These are phyloP conservation scores for Drosophila suboccidentalis DNA, from an alignment of 2,888 invertebrate species.

Conservation along the genomic window DNA sequence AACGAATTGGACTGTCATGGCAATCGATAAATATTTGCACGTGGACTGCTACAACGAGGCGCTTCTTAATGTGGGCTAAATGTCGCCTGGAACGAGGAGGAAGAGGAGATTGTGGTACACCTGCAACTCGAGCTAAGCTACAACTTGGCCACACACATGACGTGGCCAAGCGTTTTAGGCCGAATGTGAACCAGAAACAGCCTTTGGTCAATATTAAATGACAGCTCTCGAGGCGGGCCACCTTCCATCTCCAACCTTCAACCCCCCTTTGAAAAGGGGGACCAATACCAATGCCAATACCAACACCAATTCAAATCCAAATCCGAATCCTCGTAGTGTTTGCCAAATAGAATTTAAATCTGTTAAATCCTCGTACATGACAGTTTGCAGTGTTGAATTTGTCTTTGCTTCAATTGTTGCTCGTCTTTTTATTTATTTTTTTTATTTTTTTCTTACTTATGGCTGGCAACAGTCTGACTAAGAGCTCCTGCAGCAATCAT, in stretches of 20 bases:
- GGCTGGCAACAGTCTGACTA: constrained; percentile 27
- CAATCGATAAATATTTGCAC: constrained; percentile 81
- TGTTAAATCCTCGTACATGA: constrained; percentile 78
- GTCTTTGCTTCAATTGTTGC: constrained; percentile 53
- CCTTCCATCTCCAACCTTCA: not conserved
- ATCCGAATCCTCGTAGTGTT: constrained; percentile 42
- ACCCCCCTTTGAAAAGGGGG: not conserved
- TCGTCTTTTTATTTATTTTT: constrained; percentile 8
- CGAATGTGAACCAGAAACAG: constrained; percentile 18
- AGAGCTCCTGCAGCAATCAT: constrained; percentile 25
- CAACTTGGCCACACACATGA: constrained; percentile 29
- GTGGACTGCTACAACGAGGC: constrained; percentile 47
- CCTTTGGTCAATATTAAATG: constrained; percentile 72
- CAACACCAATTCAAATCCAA: not conserved
- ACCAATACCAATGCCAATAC: not conserved
- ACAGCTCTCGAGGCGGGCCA: constrained; percentile 34
- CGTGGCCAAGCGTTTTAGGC: constrained; percentile 52
- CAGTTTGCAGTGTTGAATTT: constrained; percentile 69
- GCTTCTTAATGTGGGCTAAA: constrained; percentile 72
- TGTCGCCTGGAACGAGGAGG: constrained; percentile 31
- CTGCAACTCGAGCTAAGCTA: constrained; percentile 32
- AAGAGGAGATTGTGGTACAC: constrained; percentile 8
- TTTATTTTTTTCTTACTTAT: constrained; percentile 61
- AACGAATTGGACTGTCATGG: constrained; percentile 78
- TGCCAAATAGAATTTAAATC: constrained; percentile 81